A percentile compares a stretch with the other conserved stretches of the same genome.
Conservation (phyloP, 2,797 vertebrate species). For the Protonibea diacanthus region DNA sequence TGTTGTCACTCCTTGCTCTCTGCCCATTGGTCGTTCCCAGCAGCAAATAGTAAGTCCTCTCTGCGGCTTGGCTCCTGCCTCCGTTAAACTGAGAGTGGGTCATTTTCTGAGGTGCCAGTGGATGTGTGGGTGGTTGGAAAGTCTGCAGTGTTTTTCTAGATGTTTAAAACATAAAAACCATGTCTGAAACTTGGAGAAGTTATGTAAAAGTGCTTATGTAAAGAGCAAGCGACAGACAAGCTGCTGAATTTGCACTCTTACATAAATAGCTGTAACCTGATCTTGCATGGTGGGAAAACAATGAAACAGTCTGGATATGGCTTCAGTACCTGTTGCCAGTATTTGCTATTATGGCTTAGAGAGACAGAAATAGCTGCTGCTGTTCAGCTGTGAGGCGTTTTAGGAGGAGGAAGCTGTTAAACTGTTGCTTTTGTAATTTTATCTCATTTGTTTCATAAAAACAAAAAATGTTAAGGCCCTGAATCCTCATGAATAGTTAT, state of each 20-base stretch:
- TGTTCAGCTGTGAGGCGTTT: slow-evolving; percentile 10
- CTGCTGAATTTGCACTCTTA: slow-evolving; percentile 49
- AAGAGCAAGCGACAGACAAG: slow-evolving; percentile 50
- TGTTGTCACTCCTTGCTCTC: slow-evolving; percentile 36
- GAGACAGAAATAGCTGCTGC: slow-evolving; percentile 23
- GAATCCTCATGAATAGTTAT: neutral
- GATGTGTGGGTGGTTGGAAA: slow-evolving; percentile 24
- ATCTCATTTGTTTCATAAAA: neutral
- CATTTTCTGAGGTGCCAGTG: slow-evolving; percentile 29
- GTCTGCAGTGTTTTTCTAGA: neutral
- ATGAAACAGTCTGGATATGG: slow-evolving; percentile 49
- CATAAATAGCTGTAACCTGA: slow-evolving; percentile 63
- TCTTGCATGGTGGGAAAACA: slow-evolving; percentile 20
- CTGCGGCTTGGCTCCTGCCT: neutral
- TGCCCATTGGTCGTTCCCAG: slow-evolving; percentile 52
- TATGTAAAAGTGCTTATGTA: slow-evolving; percentile 70
- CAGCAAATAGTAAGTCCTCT: slow-evolving; percentile 62
- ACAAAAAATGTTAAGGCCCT: neutral
- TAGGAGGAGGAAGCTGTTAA: slow-evolving; percentile 3
- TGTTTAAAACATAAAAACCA: neutral
- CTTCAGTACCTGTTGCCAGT: slow-evolving; percentile 20
- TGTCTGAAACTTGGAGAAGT: slow-evolving; percentile 18
- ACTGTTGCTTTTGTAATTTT: slow-evolving; percentile 10
- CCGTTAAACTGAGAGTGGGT: slow-evolving; percentile 41
- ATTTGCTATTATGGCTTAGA: slow-evolving; percentile 13